Evolutionary conservation across 2,888 invertebrate genomes (phyloP).

Genomic region (Eilema depressum): DNA sequence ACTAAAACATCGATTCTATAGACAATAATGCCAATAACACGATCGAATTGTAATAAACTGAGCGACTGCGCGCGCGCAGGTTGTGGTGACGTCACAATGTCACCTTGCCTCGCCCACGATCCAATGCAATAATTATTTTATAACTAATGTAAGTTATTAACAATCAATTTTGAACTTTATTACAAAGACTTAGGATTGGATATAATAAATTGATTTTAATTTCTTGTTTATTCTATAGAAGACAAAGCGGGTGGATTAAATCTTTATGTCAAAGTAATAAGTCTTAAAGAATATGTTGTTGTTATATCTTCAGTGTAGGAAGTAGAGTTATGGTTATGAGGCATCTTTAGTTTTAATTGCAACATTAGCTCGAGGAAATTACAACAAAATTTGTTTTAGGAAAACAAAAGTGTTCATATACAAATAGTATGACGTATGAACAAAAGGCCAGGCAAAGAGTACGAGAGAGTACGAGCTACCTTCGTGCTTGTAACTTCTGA

Average conservation of each 20-base stretch:
- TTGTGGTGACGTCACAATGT: slow-evolving; percentile 66
- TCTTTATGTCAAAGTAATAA: slow-evolving; percentile 25
- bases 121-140: slow-evolving; percentile 51
- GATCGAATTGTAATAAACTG: slow-evolving; percentile 36
- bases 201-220: slow-evolving; percentile 19
- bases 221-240: slow-evolving; percentile 25
- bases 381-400: neutral
- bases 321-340: slow-evolving; percentile 44
- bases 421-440: neutral
- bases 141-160: slow-evolving; percentile 29
- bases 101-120: slow-evolving; percentile 67
- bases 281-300: slow-evolving; percentile 5
- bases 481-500: no score
- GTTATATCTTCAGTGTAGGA: slow-evolving; percentile 40
- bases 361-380: neutral
- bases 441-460: no score
- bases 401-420: neutral
- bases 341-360: slow-evolving; percentile 36
- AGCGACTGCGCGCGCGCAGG: slow-evolving; percentile 46
- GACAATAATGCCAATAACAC: slow-evolving; percentile 38
- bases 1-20: slow-evolving; percentile 17
- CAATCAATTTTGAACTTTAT: slow-evolving; percentile 41
- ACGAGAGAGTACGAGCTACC: no score
- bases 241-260: slow-evolving; percentile 22
- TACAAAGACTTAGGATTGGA: neutral